A percentile compares a stretch with the other conserved stretches of the same genome.
phyloP scores from a whole-genome alignment of 2,113 vertebrate species.

The Chiloscyllium plagiosum region DNA sequence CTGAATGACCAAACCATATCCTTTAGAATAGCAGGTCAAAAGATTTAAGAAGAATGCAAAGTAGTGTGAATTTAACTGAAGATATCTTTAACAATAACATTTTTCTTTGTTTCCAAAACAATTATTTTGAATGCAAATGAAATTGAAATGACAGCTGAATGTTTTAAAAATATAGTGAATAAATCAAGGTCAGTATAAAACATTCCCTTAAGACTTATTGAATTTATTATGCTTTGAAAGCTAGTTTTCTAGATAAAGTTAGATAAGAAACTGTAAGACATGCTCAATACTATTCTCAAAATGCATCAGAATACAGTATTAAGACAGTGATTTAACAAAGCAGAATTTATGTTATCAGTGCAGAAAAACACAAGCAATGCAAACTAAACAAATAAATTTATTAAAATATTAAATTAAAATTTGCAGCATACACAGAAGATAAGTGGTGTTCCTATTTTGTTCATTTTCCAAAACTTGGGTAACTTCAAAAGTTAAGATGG shows the following conservation, averaged over 20 bases:
- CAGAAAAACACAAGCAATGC: not conserved
- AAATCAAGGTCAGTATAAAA: not conserved
- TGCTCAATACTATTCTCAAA: not conserved
- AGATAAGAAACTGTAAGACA: not conserved
- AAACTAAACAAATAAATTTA: not conserved
- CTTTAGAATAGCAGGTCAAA: not conserved
- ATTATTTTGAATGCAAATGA: conserved; percentile 6
- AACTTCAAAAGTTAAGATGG: not conserved
- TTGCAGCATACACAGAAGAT: not conserved
- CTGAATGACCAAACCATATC: not conserved
- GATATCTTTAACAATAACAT: not conserved
- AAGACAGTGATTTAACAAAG: not conserved
- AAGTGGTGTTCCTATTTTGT: not conserved
- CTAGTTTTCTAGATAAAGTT: not conserved
- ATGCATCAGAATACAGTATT: not conserved
- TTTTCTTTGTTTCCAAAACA: not conserved
- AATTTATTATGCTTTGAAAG: not conserved
- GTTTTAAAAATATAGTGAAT: not conserved
- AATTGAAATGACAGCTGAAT: not conserved
- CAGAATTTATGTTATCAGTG: not conserved
- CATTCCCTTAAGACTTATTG: not conserved
- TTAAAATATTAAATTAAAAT: not conserved
- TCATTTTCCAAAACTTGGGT: not conserved
- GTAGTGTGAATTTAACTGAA: not conserved
- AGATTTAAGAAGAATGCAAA: not conserved